phyloP scores from a whole-genome alignment of 2,888 invertebrate genomes.

The Eupelmus urozonus region DNA sequence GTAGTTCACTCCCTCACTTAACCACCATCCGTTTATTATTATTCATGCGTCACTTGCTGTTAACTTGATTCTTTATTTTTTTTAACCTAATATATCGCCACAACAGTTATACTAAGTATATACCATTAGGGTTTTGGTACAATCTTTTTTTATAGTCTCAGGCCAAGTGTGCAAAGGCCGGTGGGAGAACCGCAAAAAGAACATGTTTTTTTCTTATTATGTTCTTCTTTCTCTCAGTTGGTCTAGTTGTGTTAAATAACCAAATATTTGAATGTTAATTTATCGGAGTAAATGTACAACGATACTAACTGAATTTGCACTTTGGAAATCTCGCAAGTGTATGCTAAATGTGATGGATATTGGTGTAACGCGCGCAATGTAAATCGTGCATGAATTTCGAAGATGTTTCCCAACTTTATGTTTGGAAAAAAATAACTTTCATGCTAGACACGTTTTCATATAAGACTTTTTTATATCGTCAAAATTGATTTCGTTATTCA shows the following conservation, averaged over 20 bases:
- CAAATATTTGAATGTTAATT: not conserved
- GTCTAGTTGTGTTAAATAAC: not conserved
- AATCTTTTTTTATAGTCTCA: not conserved
- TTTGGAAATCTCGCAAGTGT: slow-evolving; percentile 38
- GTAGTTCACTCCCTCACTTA: slow-evolving; percentile 51
- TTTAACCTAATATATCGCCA: slow-evolving; percentile 39
- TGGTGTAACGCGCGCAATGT: slow-evolving; percentile 42
- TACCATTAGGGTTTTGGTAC: slow-evolving; percentile 16
- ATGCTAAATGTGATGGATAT: slow-evolving; percentile 38
- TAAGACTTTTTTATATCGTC: not conserved
- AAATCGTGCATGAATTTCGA: slow-evolving; percentile 29
- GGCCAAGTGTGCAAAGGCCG: slow-evolving; percentile 41
- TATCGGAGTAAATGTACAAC: not conserved
- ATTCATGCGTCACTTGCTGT: slow-evolving; percentile 46
- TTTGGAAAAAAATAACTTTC: not conserved
- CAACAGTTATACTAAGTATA: slow-evolving; percentile 3
- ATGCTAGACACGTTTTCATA: slow-evolving; percentile 18
- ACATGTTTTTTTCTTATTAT: not conserved
- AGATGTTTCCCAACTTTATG: not conserved
- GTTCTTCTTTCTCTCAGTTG: not conserved
- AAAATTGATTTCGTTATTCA: not conserved
- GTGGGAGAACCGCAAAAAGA: not conserved
- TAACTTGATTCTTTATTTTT: slow-evolving; percentile 37
- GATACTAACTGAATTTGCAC: slow-evolving; percentile 24
- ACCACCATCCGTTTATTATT: slow-evolving; percentile 48